Base-by-base conservation (phyloP, 2,113 vertebrate species). In the Lepus timidus region DNA sequence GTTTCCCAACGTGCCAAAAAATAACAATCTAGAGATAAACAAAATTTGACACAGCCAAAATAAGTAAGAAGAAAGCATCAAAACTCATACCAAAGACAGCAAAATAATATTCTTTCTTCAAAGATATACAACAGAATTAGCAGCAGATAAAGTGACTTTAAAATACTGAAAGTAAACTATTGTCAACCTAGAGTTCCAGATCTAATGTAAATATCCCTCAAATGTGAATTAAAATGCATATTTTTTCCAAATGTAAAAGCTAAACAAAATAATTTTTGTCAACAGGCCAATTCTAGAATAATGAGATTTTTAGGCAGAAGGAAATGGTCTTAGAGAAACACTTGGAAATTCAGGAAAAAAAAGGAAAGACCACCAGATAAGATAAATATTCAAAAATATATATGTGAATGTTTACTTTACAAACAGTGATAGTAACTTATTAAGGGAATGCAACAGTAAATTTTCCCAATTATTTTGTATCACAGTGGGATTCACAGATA, bases 71-170 rank as follows among this genome's bases (percentile, higher is more conserved):
- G 88, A 88, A 20, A 12, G 27, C 10, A 36, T 13, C 27, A 67
- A 29, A 78, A 79, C 29, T 27, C 27, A 75, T 6, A 75, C 23
- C 25, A 75, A 90, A 75, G 19, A 52, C 19, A 92, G n/a, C 49
- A 64, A 79, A 93, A 78, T 64, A 70, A 58, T 52, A 78, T 2
- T 4, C 1, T 93, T 78, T 95, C 58, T 91, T 70, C 61, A 85
- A 84, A 95, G 11, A 4, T 36, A 64, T 55, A 7, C 25, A 80
- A 80, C 33, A 79, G 74, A 93, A 49, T 12, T 44, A 80, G 14
- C 6, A 23, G 44, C 39, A 58, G 33, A 84, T 70, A 55, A 93
- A 52, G 81, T n/a, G 58, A 36, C 25, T 90, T 81, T 76, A 64
- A 82, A 70, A 86, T 65, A 31, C 9, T 90, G 9, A 71, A 82